Conservation (phyloP, 1,140 invertebrate species). For the Neodiprion fabricii region DNA sequence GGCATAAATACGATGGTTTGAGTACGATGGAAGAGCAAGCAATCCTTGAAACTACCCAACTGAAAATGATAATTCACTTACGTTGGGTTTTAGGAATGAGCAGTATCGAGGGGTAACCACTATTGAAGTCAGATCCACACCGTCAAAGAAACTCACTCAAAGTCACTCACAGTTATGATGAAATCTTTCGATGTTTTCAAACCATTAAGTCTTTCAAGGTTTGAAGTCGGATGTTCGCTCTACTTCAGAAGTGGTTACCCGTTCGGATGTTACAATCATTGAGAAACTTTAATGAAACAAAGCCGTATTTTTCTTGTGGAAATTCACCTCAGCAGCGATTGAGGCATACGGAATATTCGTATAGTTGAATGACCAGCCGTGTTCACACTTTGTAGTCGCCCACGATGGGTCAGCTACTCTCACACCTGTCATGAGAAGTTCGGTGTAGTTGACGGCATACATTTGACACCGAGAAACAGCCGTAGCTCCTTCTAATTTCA, state of each 20-base stretch:
- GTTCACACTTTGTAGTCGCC: slow-evolving; percentile 67
- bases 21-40: neutral
- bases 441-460: slow-evolving; percentile 75
- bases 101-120: no score
- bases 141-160: no score
- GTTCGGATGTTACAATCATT: no score
- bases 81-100: neutral
- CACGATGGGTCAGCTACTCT: slow-evolving; percentile 68
- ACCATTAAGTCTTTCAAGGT: no score
- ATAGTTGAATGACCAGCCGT: slow-evolving; percentile 79
- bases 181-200: no score
- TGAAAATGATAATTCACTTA: neutral
- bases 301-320: slow-evolving; percentile 6
- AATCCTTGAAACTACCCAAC: neutral
- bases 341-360: slow-evolving; percentile 79
- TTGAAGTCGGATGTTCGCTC: no score
- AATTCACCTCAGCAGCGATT: slow-evolving; percentile 76
- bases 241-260: no score
- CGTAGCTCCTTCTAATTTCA: slow-evolving; percentile 58
- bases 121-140: no score
- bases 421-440: slow-evolving; percentile 63
- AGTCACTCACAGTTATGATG: no score
- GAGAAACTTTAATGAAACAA: no score
- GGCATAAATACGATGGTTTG: neutral
- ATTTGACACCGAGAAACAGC: slow-evolving; percentile 70